Percentiles rank a stretch among this genome's conserved stretches.
Evolutionary conservation across 2,113 vertebrate species (phyloP).

Genomic region (Salvator merianae): DNA sequence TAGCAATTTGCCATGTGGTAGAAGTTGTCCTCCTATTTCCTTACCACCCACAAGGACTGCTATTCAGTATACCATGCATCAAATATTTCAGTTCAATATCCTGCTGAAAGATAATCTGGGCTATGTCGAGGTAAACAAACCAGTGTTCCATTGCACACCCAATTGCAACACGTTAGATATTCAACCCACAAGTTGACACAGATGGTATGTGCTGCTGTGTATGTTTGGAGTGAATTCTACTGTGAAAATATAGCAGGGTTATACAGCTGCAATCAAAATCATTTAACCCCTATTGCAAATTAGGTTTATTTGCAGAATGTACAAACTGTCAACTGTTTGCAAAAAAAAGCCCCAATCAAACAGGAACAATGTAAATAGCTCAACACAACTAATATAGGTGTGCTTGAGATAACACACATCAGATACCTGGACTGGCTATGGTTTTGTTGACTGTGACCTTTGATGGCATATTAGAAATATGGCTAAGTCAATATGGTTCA

Average conservation of each 20-base stretch:
- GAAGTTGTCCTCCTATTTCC: background rate
- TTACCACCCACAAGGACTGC: background rate
- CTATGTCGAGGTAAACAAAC: background rate
- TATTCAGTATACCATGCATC: background rate
- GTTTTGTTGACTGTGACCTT: too few species aligned
- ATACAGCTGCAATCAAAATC: too few species aligned
- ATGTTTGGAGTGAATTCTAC: background rate
- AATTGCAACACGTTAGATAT: background rate
- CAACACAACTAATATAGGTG: too few species aligned
- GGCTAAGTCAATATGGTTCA: too few species aligned
- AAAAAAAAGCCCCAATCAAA: too few species aligned
- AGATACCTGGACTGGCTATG: too few species aligned
- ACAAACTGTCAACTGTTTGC: too few species aligned
- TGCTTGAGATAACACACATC: too few species aligned
- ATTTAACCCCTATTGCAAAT: too few species aligned
- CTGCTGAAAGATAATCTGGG: background rate
- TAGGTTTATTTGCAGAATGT: too few species aligned
- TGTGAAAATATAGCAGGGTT: background rate
- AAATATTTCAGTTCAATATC: background rate
- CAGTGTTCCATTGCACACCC: background rate
- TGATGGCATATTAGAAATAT: too few species aligned
- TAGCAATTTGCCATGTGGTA: background rate
- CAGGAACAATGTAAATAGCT: too few species aligned
- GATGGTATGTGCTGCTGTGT: background rate
- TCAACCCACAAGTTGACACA: background rate